Evolutionary conservation across 2,888 invertebrate species (phyloP), one percentile per base, ranked within the genome.

Genomic region (Agonopterix alstromeriana): DNA sequence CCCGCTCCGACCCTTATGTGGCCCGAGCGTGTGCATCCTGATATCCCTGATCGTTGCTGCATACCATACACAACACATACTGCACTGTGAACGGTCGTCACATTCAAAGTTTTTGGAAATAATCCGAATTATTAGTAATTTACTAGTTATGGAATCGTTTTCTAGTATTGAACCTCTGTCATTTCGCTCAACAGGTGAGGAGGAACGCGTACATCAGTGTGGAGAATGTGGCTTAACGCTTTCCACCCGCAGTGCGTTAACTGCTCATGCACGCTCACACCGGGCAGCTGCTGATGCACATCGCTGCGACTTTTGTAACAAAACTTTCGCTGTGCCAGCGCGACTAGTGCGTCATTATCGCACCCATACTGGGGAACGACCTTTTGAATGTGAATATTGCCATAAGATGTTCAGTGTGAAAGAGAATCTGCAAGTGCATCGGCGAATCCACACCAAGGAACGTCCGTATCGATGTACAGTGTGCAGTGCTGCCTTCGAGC

Each of bases 371-470:
- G 97, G 97, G 38, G 97, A 97, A 73, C 93, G 97, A 62, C 97
- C 97, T 1, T 97, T 96, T 77, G 93, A 95, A 77, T 97, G 97
- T 81, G 97, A 97, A 77, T 96, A 95, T 78, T 97, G 97, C 85
- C 94, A 94, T 79, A 97, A 97, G 80, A 94, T 95, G 70, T 97
- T 97, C 83, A 96, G 96, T 70, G 97, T 97, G 8, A 97, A 97
- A 80, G 97, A 97, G 79, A 97, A 97, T 77, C 89, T 97, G 51
- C 96, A 96, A 82, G 97, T 97, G 10, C 97, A 97, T 77, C 90
- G 94, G 41, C 92, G 97, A 51, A 97, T 97, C 57, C 97, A 97
- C 78, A 97, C 97, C 51, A 97, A 97, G 81, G 97, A 97, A 78
- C 91, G 97, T 1, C 97, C 97, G 0, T 97, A 97, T 82, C 94